Percentiles rank a stretch among this genome's conserved stretches.
Conservation (phyloP, 2,113 vertebrate genomes). For the Eublepharis macularius region DNA sequence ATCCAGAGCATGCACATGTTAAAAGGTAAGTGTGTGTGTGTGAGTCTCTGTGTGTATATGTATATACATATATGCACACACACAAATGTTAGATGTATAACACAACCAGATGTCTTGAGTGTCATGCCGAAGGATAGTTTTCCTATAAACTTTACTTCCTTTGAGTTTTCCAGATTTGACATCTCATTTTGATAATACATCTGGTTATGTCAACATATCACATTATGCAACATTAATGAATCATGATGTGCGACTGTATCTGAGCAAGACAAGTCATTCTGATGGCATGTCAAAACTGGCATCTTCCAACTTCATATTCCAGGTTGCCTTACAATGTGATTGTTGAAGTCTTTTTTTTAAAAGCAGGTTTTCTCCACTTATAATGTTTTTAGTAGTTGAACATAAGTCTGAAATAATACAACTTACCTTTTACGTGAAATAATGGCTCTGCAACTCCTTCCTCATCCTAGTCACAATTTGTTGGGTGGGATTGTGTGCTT, state of each 20-base stretch:
- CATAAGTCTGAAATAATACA: slow-evolving; percentile 14
- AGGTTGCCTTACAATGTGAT: slow-evolving; percentile 42
- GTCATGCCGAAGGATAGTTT: slow-evolving; percentile 48
- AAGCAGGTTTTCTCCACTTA: slow-evolving; percentile 1
- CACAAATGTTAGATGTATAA: slow-evolving; percentile 33
- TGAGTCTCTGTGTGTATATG: too few relatives aligned
- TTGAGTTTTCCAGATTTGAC: slow-evolving; percentile 61
- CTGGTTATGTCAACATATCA: slow-evolving; percentile 63
- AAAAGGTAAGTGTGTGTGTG: not conserved
- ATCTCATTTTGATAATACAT: slow-evolving; percentile 63
- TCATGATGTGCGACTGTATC: slow-evolving; percentile 43
- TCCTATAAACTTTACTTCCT: slow-evolving; percentile 54
- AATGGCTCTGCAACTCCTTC: not conserved
- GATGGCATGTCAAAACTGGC: slow-evolving; percentile 57
- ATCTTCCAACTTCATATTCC: slow-evolving; percentile 43
- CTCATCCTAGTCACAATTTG: not conserved
- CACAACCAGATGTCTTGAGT: slow-evolving; percentile 48
- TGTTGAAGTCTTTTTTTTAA: slow-evolving; percentile 25
- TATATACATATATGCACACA: not conserved
- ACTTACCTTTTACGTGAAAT: slow-evolving; percentile 27
- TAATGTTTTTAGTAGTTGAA: not conserved
- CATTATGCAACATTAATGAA: slow-evolving; percentile 63
- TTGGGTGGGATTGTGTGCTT: not conserved
- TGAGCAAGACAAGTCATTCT: slow-evolving; percentile 53
- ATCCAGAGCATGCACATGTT: not conserved